phyloP scores from a whole-genome alignment of 2,888 invertebrate genomes.

The Platycheirus albimanus region DNA sequence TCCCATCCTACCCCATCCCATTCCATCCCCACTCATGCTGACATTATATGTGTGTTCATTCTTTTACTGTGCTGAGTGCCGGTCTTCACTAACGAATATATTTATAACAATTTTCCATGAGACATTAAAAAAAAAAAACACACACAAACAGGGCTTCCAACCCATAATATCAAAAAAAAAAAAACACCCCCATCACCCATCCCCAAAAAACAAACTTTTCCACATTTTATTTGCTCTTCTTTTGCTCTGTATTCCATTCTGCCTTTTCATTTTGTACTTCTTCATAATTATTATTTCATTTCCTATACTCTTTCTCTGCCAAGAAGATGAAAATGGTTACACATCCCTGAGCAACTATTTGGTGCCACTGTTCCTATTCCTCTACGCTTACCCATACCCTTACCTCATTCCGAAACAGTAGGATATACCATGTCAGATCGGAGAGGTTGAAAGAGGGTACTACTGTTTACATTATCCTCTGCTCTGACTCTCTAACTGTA shows the following conservation, averaged over 20 bases:
- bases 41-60: constrained; percentile 28
- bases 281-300: constrained; percentile 74
- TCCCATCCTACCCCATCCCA: background rate
- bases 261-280: constrained; percentile 25
- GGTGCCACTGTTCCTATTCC: constrained; percentile 67
- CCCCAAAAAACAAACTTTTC: constrained; percentile 1
- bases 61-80: constrained; percentile 18
- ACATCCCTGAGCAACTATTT: constrained; percentile 62
- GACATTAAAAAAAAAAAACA: too few species aligned
- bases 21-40: background rate
- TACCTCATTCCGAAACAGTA: constrained; percentile 1
- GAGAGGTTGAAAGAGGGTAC: constrained; percentile 50
- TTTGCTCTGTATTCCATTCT: constrained; percentile 31
- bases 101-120: constrained; percentile 67
- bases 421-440: constrained; percentile 29
- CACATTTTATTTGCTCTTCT: constrained; percentile 14
- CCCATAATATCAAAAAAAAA: constrained; percentile 9
- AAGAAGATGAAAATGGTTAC: constrained; percentile 50
- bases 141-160: constrained; percentile 28
- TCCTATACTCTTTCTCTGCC: constrained; percentile 55
- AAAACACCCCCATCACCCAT: background rate
- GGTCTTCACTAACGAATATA: constrained; percentile 54
- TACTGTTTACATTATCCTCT: constrained; percentile 50
- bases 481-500: constrained; percentile 26
- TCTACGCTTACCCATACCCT: too few species aligned